Percentiles rank a stretch among this genome's conserved stretches.
Conservation (phyloP, 2,797 vertebrate species). For the Sebastes nivosus region DNA sequence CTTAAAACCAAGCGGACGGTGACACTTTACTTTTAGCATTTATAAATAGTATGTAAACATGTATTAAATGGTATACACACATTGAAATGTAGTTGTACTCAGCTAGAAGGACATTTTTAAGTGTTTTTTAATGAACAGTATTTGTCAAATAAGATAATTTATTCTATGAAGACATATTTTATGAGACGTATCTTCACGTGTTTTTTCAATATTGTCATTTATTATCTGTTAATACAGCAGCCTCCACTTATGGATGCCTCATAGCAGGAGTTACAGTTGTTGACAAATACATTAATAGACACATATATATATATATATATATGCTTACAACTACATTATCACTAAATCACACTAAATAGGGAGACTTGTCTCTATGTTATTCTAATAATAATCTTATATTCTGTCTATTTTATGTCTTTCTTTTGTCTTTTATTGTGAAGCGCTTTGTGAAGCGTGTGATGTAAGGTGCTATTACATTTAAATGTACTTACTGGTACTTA, state of each 20-base stretch:
- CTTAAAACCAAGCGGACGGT: too few relatives aligned
- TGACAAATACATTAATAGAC: too few relatives aligned
- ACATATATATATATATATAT: too few relatives aligned
- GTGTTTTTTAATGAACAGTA: too few relatives aligned
- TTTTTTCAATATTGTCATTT: neutral
- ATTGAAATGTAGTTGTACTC: neutral
- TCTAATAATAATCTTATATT: neutral
- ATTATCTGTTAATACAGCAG: too few relatives aligned
- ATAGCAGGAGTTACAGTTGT: too few relatives aligned
- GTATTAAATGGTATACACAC: too few relatives aligned
- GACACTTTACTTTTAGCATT: too few relatives aligned
- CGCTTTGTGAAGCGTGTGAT: neutral
- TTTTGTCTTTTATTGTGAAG: neutral
- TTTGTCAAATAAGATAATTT: neutral
- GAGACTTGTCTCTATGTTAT: neutral
- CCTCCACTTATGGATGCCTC: too few relatives aligned
- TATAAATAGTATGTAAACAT: too few relatives aligned
- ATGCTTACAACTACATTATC: neutral
- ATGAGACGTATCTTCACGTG: accelerated
- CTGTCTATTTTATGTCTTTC: neutral
- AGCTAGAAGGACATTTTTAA: neutral
- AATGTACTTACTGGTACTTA: accelerated
- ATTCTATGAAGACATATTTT: neutral
- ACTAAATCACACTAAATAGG: neutral
- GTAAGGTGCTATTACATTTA: neutral